phyloP scores from a whole-genome alignment of 2,888 invertebrate genomes.

The Neuroscelio doddi region DNA sequence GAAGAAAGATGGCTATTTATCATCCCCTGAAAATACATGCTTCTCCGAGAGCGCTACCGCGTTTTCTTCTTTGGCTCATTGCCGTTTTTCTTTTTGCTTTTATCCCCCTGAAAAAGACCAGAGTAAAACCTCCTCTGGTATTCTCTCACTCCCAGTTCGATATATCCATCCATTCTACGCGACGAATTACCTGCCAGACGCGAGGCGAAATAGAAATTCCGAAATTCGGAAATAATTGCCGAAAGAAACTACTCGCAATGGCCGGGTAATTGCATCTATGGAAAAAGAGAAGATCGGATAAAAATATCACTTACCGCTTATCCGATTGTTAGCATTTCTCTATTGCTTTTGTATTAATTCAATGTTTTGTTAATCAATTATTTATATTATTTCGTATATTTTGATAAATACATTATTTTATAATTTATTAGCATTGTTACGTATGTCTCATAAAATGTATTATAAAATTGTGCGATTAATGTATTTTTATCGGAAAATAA shows the following conservation, averaged over 20 bases:
- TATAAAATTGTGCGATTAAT: no score
- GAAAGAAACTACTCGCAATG: conserved; percentile 30
- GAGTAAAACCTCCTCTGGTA: conserved; percentile 3
- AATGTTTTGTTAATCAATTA: conserved; percentile 16
- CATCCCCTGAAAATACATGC: conserved; percentile 51
- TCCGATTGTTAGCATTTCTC: conserved; percentile 40
- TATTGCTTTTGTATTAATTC: conserved; percentile 26
- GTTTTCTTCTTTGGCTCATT: conserved; percentile 43
- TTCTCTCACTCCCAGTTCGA: conserved; percentile 50
- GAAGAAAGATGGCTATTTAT: conserved; percentile 61
- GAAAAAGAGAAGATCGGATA: conserved; percentile 26
- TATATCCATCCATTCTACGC: conserved; percentile 55
- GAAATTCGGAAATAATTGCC: conserved; percentile 47
- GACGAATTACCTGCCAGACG: conserved; percentile 59
- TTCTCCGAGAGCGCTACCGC: conserved; percentile 31
- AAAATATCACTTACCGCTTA: conserved; percentile 38
- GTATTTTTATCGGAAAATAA: no score
- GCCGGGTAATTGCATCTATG: conserved; percentile 31
- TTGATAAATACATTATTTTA: no score
- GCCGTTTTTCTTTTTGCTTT: conserved; percentile 43
- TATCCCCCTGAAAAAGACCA: conserved; percentile 38
- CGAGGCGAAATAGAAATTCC: conserved; percentile 52
- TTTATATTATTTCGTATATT: no score
- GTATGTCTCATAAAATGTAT: no score
- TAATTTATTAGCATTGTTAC: no score